A percentile compares a stretch with the other conserved stretches of the same genome.
Evolutionary conservation across 2,797 vertebrate genomes (phyloP).

Genomic region (Antennarius maculatus): DNA sequence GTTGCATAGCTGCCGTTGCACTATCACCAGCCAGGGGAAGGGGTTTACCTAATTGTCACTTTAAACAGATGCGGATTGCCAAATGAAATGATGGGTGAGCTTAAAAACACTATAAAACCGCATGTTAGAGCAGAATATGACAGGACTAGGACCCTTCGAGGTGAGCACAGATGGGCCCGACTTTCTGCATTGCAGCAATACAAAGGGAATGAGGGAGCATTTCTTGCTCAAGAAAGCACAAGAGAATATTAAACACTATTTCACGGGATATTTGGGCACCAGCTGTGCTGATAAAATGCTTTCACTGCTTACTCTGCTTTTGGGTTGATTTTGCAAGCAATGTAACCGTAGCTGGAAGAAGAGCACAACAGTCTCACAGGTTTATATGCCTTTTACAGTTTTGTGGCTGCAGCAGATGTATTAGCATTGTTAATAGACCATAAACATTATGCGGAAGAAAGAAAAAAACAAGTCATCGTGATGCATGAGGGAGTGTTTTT

Average conservation of each 20-base stretch:
- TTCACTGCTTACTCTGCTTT: constrained; percentile 55
- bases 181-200: constrained; percentile 38
- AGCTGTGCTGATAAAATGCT: constrained; percentile 63
- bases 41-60: too few relatives aligned
- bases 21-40: too few relatives aligned
- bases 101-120: constrained; percentile 17
- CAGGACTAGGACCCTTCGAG: constrained; percentile 17
- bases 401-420: constrained; percentile 22
- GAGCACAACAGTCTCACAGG: constrained; percentile 25
- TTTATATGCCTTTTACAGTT: constrained; percentile 36
- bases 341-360: constrained; percentile 38
- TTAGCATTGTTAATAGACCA: constrained; percentile 38
- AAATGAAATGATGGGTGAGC: neutral
- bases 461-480: constrained; percentile 9
- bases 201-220: constrained; percentile 58
- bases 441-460: constrained; percentile 11
- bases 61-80: too few relatives aligned
- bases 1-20: too few relatives aligned
- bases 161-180: constrained; percentile 20
- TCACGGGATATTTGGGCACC: constrained; percentile 60
- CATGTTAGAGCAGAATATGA: constrained; percentile 19
- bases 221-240: constrained; percentile 32
- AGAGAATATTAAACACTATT: constrained; percentile 71
- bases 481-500: neutral
- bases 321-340: constrained; percentile 43